Evolutionary conservation across 2,113 vertebrate genomes (phyloP).

Genomic region (Mobula hypostoma): DNA sequence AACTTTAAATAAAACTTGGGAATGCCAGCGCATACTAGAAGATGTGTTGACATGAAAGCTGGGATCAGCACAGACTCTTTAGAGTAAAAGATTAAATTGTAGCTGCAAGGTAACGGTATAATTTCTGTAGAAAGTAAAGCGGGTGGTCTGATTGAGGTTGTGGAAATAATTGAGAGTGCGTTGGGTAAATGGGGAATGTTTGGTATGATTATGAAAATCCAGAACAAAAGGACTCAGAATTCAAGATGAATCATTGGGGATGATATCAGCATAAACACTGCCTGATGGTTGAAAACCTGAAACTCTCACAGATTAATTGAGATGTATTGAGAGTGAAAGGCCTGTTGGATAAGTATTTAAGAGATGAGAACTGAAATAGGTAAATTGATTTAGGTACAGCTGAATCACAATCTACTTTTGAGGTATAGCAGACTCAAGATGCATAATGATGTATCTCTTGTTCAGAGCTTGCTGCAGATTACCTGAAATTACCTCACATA

Average conservation of each 20-base stretch:
- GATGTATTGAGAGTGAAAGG: not conserved
- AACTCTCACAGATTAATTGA: no score
- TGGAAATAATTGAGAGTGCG: no score
- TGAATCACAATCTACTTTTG: not conserved
- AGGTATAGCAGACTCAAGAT: not conserved
- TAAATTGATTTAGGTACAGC: not conserved
- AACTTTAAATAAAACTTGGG: no score
- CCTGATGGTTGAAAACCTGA: not conserved
- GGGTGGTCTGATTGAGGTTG: no score
- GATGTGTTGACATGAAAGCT: no score
- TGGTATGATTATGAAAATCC: not conserved
- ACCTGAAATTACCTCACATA: no score
- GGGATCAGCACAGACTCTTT: no score
- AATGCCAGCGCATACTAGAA: no score
- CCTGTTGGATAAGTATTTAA: not conserved
- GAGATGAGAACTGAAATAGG: not conserved
- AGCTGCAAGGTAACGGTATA: no score
- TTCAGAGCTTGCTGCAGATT: no score
- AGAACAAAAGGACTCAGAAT: not conserved
- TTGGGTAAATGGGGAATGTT: not conserved
- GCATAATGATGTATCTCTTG: not conserved
- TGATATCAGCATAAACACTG: not conserved
- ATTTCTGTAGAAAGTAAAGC: no score
- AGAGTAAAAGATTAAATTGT: no score
- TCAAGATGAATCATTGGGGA: not conserved